These are phyloP conservation scores for Petrocephalus schoutedeni DNA, from an alignment of 2,797 vertebrate species.

Conservation along the genomic window DNA sequence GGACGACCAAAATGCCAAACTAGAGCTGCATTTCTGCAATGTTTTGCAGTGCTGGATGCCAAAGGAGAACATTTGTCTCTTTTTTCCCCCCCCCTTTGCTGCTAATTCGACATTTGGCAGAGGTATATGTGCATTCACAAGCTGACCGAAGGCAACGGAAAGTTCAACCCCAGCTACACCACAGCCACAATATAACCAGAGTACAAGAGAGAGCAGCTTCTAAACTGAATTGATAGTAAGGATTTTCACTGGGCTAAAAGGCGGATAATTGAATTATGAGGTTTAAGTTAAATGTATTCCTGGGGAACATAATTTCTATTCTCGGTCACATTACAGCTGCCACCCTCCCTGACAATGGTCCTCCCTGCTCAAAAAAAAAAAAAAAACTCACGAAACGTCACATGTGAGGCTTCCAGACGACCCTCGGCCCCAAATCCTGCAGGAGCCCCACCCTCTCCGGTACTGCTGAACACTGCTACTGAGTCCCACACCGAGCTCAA, in stretches of 20 bases:
- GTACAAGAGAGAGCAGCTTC: slow-evolving; percentile 68
- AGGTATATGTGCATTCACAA: slow-evolving; percentile 69
- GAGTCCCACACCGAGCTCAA: not conserved
- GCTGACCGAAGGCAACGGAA: slow-evolving; percentile 59
- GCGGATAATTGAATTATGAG: not conserved
- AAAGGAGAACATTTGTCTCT: slow-evolving; percentile 40
- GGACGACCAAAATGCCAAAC: slow-evolving; percentile 66
- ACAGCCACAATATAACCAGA: slow-evolving; percentile 79
- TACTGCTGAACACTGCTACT: not conserved
- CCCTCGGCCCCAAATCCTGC: not conserved
- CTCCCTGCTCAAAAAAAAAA: not conserved
- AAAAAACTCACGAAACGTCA: not conserved
- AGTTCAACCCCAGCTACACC: slow-evolving; percentile 67
- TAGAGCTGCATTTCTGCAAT: slow-evolving; percentile 72
- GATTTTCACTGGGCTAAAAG: slow-evolving; percentile 49
- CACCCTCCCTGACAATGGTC: not conserved
- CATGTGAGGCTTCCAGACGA: not conserved
- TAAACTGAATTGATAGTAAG: slow-evolving; percentile 63
- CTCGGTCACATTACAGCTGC: not conserved
- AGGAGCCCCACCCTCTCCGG: not conserved
- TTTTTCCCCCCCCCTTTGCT: slow-evolving; percentile 73
- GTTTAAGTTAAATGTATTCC: not conserved
- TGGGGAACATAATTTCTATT: not conserved
- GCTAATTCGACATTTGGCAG: slow-evolving; percentile 84
- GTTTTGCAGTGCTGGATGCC: slow-evolving; percentile 68